Evolutionary conservation across 1,140 invertebrate species (phyloP), one percentile per base, ranked within the genome.

Genomic region (Atta cephalotes): DNA sequence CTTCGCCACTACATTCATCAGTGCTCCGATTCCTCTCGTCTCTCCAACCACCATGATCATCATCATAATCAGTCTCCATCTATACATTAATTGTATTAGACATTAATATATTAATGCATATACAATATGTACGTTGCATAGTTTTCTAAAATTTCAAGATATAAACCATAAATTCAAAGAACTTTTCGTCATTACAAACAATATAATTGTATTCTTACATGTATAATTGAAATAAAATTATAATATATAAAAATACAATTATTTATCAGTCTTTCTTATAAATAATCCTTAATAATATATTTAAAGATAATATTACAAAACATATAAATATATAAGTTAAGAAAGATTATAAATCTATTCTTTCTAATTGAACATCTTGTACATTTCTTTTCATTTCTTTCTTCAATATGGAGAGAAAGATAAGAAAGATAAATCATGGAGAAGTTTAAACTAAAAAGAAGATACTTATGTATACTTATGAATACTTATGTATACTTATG

Each of bases 1-100:
- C 97, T 92, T 98, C 97, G 63, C 95, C 96, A 91, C 97, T 96
- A 86, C 93, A 89, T 53, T 95, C 94, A 18, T 95, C 94, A 0
- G 82, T 90, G 6, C 90, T 91, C 88, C 93, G 92, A 31, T 92
- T 90, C 81, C 94, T 94, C 77, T 95, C 94, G 66, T 95, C 95
- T 12, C 92, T 92, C 95, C 95, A 95, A 65, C 92, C 92, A 21
- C 91, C 88, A 18, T 90, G 93, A 72, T 95, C 94, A 49, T 95
- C 94, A 53, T 94, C 93, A 14, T 92, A 95, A 71, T 95, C 94
- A 2, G 86, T 81, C 14, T 94, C 93, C 94, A 95, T 94, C 90
- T 92, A 63, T 2, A 68, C 53, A 79, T 74, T 18, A 76, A 60
- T 70, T 63, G 45, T 85, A 60, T 35, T 53, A 68, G 21, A 10